Base-by-base conservation (phyloP, 2,797 vertebrate genomes). In the Microchirus variegatus region DNA sequence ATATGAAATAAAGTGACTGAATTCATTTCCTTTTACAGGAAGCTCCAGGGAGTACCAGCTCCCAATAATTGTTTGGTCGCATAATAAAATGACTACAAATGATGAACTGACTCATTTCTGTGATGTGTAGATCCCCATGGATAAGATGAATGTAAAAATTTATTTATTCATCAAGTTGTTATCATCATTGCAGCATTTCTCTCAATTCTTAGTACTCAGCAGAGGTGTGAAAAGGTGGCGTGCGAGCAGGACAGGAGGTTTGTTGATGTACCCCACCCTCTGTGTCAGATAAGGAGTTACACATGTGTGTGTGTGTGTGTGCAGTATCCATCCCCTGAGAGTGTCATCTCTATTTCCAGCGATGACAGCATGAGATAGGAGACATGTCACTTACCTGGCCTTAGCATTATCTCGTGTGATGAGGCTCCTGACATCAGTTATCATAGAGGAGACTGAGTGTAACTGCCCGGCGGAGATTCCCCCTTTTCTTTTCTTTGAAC, bases 341-440 rank as follows among this genome's bases (percentile, higher is more conserved):
- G 1, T 78, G 75, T 61, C 77, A 72, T 78, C 70, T 82, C 77
- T 70, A 56, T 70, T 76, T 78, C 59, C 77, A 76, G 77, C 16
- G 79, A 83, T 76, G 84, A 90, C 83, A 83, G 76, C 70, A 66
- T 7, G 14, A 72, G 60, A 77, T 77, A 82, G 64, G 61, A 73
- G 68, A 53, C 5, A 37, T 8, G 67, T 77, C 65, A 77, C 52
- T 56, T 31, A 36, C 55, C 56, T 36, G 56, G 61, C 55, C 65
- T 53, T 15, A 13, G 55, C 54, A 4, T 65, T 65, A 67, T 64
- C 55, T 62, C 17, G 44, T 35, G 43, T 64, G 57, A 67, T 65
- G 46, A 4, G 10, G 16, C 51, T 50, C 41, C 38, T 53, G 35
- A 36, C 48, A 15, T 15, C 31, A n/a, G 44, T 46, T 63, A 52